phyloP scores from a whole-genome alignment of 2,797 vertebrate genomes.

The Apogon hyalosoma region DNA sequence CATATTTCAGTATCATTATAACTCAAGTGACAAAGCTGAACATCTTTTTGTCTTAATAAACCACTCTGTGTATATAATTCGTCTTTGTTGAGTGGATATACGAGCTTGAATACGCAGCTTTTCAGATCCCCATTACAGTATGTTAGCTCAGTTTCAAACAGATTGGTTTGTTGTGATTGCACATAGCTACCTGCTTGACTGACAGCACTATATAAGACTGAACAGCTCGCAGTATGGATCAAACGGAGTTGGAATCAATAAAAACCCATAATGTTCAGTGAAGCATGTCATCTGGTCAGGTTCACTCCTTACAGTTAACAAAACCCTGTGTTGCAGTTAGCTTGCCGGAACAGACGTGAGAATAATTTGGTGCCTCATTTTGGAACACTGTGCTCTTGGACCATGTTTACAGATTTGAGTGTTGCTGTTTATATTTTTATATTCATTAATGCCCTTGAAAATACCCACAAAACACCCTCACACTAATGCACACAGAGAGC shows the following conservation, averaged over 20 bases:
- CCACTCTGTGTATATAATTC: not conserved
- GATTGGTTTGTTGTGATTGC: conserved; percentile 18
- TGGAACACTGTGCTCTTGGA: conserved; percentile 40
- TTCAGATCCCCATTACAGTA: not conserved
- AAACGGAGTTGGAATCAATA: conserved; percentile 22
- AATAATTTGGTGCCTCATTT: conserved; percentile 55
- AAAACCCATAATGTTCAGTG: conserved; percentile 29
- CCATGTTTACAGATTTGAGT: conserved; percentile 34
- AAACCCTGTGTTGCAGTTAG: conserved; percentile 48
- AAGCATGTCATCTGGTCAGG: conserved; percentile 38
- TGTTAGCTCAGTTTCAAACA: not conserved
- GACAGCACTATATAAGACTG: not conserved
- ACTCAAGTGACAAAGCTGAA: conserved; percentile 17
- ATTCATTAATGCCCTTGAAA: conserved; percentile 4
- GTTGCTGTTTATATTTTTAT: conserved; percentile 16
- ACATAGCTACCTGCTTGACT: not conserved
- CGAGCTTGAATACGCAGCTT: not conserved
- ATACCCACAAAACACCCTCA: not conserved
- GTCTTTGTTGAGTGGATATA: not conserved
- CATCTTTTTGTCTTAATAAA: not conserved
- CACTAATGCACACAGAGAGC: not conserved
- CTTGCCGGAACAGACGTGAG: conserved; percentile 50
- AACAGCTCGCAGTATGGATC: conserved; percentile 15
- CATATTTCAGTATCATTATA: conserved; percentile 9
- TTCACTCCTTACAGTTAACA: conserved; percentile 46